These are phyloP conservation scores for Lasioglossum albipes DNA, from an alignment of 1,140 invertebrate genomes.

Conservation along the genomic window DNA sequence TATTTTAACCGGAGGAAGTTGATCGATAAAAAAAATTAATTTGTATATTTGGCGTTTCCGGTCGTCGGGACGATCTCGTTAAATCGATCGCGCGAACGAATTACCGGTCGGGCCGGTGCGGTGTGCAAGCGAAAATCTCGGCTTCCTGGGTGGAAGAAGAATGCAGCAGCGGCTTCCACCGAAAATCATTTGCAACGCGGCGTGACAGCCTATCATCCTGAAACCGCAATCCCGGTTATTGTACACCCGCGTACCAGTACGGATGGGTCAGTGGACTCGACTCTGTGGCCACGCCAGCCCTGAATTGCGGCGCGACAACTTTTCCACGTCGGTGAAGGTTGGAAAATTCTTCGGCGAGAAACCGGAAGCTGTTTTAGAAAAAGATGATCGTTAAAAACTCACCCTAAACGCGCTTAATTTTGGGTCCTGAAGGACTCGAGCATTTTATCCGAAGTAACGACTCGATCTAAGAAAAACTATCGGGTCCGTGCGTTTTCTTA, in stretches of 20 bases:
- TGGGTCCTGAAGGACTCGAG: too few species aligned
- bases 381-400: too few species aligned
- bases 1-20: too few species aligned
- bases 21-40: too few species aligned
- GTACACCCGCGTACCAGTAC: slow-evolving; percentile 68
- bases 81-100: background rate
- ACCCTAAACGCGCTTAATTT: too few species aligned
- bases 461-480: too few species aligned
- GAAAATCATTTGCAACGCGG: slow-evolving; percentile 75
- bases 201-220: slow-evolving; percentile 75
- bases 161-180: slow-evolving; percentile 53
- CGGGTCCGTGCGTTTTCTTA: too few species aligned
- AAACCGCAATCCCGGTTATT: slow-evolving; percentile 76
- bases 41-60: background rate
- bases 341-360: background rate
- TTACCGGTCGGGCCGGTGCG: background rate
- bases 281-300: slow-evolving; percentile 65
- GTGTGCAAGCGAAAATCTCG: background rate
- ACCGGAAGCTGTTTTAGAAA: too few species aligned
- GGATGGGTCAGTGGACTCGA: slow-evolving; percentile 69
- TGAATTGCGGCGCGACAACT: slow-evolving; percentile 20
- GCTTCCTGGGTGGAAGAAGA: slow-evolving; percentile 37
- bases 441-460: too few species aligned
- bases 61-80: background rate
- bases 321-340: background rate